phyloP scores from a whole-genome alignment of 2,797 vertebrate species.

The Propithecus perrieri region DNA sequence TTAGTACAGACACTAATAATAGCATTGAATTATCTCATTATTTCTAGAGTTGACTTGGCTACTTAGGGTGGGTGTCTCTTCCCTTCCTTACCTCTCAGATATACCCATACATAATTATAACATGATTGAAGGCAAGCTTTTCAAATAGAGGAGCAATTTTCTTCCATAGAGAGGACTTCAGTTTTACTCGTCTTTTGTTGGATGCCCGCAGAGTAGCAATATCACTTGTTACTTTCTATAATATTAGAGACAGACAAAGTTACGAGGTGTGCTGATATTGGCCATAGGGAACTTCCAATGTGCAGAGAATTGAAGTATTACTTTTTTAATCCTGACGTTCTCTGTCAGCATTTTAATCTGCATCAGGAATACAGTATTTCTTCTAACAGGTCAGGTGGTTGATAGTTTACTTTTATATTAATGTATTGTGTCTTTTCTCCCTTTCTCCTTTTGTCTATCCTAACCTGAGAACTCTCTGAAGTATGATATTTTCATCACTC shows the following conservation, averaged over 20 bases:
- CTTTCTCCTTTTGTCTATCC: not conserved
- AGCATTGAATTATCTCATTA: not conserved
- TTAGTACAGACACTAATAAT: not conserved
- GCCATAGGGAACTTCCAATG: not conserved
- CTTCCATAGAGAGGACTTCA: not conserved
- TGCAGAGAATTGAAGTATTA: not conserved
- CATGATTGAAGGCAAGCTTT: not conserved
- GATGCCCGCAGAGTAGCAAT: not conserved
- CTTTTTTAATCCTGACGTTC: not conserved
- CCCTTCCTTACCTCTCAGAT: not conserved
- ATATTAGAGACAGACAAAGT: not conserved
- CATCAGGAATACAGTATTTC: not conserved
- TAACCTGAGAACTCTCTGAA: not conserved
- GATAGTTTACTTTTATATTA: not conserved
- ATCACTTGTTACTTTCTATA: not conserved
- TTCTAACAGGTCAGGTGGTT: not conserved
- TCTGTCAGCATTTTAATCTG: not conserved
- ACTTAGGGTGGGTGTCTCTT: not conserved
- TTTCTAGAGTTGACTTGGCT: constrained; percentile 21
- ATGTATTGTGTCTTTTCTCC: not conserved
- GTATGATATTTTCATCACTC: not conserved
- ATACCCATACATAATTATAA: not conserved
- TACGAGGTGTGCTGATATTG: not conserved
- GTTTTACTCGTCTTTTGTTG: not conserved
- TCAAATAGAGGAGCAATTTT: not conserved